Conservation (phyloP, 2,113 vertebrate species). For the Pungitius pungitius region DNA sequence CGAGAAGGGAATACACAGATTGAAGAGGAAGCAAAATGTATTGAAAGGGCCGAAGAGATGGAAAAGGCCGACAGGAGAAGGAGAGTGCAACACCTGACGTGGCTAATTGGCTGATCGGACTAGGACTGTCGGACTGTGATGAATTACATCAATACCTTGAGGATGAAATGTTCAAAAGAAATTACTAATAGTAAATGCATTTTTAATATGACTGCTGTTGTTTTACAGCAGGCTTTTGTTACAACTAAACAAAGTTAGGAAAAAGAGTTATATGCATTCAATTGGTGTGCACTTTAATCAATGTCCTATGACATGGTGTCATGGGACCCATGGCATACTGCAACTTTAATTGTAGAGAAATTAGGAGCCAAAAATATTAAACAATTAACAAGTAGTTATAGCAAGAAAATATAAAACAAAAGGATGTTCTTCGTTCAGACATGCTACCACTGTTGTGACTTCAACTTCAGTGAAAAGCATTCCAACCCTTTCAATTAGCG, state of each 20-base stretch:
- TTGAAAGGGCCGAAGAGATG: conserved; percentile 59
- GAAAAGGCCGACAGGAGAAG: conserved; percentile 39
- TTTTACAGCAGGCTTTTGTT: neutral
- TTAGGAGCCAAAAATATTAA: too few relatives aligned
- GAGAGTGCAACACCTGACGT: conserved; percentile 52
- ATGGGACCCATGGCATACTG: too few relatives aligned
- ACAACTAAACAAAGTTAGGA: neutral
- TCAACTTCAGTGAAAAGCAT: neutral
- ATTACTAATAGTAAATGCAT: conserved; percentile 4
- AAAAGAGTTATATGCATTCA: neutral
- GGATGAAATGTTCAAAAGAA: neutral
- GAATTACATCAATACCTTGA: neutral
- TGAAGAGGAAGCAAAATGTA: conserved; percentile 59
- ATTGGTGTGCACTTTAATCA: neutral
- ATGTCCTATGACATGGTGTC: neutral
- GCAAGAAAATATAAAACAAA: neutral
- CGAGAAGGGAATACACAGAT: conserved; percentile 60
- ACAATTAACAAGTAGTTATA: neutral
- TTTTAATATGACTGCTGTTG: neutral
- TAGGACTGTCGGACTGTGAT: neutral
- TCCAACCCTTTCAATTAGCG: conserved; percentile 22
- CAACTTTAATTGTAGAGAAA: too few relatives aligned
- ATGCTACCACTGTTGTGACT: conserved; percentile 64
- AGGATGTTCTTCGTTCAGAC: conserved; percentile 72
- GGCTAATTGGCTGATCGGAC: conserved; percentile 5